Base-by-base conservation (phyloP, 2,888 invertebrate genomes). In the Quadroppia sp. region DNA sequence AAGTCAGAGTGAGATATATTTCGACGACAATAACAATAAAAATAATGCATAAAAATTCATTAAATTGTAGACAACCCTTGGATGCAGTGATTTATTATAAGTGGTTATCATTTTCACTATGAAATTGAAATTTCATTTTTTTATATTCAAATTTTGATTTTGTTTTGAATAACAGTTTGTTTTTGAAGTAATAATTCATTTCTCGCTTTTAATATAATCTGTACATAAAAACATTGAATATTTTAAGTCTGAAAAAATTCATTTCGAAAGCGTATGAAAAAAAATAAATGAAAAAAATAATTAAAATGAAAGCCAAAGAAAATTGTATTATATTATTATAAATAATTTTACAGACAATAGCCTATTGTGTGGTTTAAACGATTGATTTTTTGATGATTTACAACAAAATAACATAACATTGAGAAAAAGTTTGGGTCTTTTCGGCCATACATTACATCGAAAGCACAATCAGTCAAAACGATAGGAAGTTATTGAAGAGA, bases 391-490 rank as follows among this genome's bases (percentile, higher is more conserved):
- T 50, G 3, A 20, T 23, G 50, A 50, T 50, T 15, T 23, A 50
- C 50, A 3, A 20, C 50, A 4, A 45, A 45, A 45, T 45, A 45
- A 45, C 45, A 36, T 45, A 17, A 45, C 50, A 50, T 20, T 2
- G 2, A 15, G 20, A n/a, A 20, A 50, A 20, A 50, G 50, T 50
- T 50, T 3, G n/a, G 6, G 20, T 23, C 6, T 50, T 50, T 20
- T n/a, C 2, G 3, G 50, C 23, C 20, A 3, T 4, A 20, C 45
- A 45, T 45, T 45, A 45, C 20, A 50, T n/a, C 20, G n/a, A 50
- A 50, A 50, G 50, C 50, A 50, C 50, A 50, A 50, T 50, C 50
- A 50, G 50, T 50, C 50, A 50, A n/a, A 50, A 50, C 50, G 50
- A 50, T 50, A 50, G 50, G 20, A 50, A 50, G 20, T 20, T n/a